Evolutionary conservation across 2,888 invertebrate species (phyloP).

Genomic region (Spodoptera exigua): DNA sequence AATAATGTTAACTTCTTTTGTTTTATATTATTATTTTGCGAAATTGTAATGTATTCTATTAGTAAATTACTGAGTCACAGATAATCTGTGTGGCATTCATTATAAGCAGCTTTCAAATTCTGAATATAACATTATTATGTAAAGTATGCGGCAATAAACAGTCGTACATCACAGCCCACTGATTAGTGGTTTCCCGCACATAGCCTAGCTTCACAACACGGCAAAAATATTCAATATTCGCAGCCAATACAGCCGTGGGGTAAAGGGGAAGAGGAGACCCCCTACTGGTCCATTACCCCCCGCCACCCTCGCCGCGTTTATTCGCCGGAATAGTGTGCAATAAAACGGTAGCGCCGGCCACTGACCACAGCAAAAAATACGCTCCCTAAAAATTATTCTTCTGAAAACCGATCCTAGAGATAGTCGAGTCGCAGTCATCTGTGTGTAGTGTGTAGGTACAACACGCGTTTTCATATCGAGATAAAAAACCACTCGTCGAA

Average conservation of each 20-base stretch:
- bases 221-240: slow-evolving; percentile 86
- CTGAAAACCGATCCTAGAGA: slow-evolving; percentile 67
- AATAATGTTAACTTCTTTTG: too few species aligned
- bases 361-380: slow-evolving; percentile 83
- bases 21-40: too few species aligned
- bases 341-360: slow-evolving; percentile 83
- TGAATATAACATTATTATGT: slow-evolving; percentile 32
- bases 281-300: slow-evolving; percentile 81
- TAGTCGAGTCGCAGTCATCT: slow-evolving; percentile 36
- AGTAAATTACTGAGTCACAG: neutral
- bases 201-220: slow-evolving; percentile 70
- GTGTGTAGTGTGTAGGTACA: slow-evolving; percentile 38
- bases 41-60: too few species aligned
- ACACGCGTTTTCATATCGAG: slow-evolving; percentile 55
- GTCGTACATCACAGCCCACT: slow-evolving; percentile 70
- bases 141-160: slow-evolving; percentile 61
- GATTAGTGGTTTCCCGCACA: slow-evolving; percentile 77
- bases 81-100: neutral
- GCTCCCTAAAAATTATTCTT: slow-evolving; percentile 79
- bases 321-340: slow-evolving; percentile 87
- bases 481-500: slow-evolving; percentile 50
- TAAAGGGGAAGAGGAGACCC: slow-evolving; percentile 44
- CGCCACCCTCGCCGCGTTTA: slow-evolving; percentile 76
- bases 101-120: slow-evolving; percentile 14
- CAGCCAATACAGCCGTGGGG: slow-evolving; percentile 74